These are phyloP conservation scores for Corapipo altera DNA, from an alignment of 2,113 vertebrate species.

Conservation along the genomic window DNA sequence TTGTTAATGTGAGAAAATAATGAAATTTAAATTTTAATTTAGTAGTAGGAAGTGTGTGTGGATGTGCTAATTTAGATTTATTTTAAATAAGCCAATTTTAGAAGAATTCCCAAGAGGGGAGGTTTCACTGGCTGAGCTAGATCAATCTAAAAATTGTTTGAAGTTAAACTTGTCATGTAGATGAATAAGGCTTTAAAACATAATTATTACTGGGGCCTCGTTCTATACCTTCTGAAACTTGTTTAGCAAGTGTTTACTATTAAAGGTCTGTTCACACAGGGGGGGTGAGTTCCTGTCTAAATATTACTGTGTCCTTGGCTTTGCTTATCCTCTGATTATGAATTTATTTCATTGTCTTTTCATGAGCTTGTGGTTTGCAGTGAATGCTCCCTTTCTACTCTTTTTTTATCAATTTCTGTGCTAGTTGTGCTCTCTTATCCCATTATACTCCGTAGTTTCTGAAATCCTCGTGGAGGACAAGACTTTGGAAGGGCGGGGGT, in stretches of 20 bases:
- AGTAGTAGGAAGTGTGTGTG: conserved; percentile 5
- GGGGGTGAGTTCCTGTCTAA: conserved; percentile 22
- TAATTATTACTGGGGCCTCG: background rate
- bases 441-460: background rate
- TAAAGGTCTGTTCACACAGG: background rate
- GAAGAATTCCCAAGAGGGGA: conserved; percentile 18
- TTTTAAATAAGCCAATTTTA: conserved; percentile 47
- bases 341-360: background rate
- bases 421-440: background rate
- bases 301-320: conserved; percentile 28
- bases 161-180: conserved; percentile 39
- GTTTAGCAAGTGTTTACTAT: conserved; percentile 41
- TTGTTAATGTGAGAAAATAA: conserved; percentile 25
- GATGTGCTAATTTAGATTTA: conserved; percentile 7
- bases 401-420: background rate
- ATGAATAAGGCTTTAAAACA: conserved; percentile 37
- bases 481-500: background rate
- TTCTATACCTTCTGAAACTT: conserved; percentile 35
- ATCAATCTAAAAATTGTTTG: conserved; percentile 32
- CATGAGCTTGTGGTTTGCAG: background rate
- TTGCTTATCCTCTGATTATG: background rate
- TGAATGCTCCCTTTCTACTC: background rate
- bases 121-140: conserved; percentile 8
- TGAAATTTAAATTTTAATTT: background rate
- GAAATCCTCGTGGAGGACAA: background rate